Base-by-base conservation (phyloP, 2,113 vertebrate genomes). In the Lamprologus ornatipinnis region DNA sequence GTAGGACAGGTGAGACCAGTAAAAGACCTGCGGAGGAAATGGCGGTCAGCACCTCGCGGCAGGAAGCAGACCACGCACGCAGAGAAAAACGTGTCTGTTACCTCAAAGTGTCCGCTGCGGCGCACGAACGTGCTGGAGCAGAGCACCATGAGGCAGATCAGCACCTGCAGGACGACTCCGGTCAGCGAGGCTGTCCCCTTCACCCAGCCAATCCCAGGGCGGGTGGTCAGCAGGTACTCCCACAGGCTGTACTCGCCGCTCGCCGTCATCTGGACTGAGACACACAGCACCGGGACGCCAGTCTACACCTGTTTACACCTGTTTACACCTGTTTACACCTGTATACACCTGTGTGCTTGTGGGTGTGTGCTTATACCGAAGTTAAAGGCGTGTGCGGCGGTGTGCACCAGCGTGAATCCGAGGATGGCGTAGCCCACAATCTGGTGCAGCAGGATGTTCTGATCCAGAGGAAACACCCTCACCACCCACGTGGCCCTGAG, bases 1-100 rank as follows among this genome's bases (percentile, higher is more conserved):
- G 21, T 98, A 98, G 84, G 94, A 97, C 83, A 98, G 96, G 81
- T 99, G 98, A 13, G 97, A 98, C 98, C 97, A 98, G 92, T 98
- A 99, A 92, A 98, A 99, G 6, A 98, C 89, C 98, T 98, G 94
- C 33, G 31, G 80, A 51, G 83, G 10, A 85, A 13, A 53, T 13
- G 53, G 28, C 35, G 12, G 13, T 6, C 57, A 47, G 28, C 9
- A 31, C 1, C 31, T 53, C 9, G 9, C 31, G 2, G 13, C 42
- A 63, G 4, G 51, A 45, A 31, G 28, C 33, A 49, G 11, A 73
- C 35, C 21, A 6, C 7, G 2, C 55, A 51, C 73, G 12, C 70
- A 51, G 33, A 11, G 7, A 6, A 55, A 49, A 80, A 12, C 2
- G 5, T 7, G 13, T 23, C 65, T 33, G 68, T 31, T 75, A 98